Evolutionary conservation across 2,113 vertebrate species (phyloP), one percentile per base, ranked within the genome.

Genomic region (Saccopteryx bilineata): DNA sequence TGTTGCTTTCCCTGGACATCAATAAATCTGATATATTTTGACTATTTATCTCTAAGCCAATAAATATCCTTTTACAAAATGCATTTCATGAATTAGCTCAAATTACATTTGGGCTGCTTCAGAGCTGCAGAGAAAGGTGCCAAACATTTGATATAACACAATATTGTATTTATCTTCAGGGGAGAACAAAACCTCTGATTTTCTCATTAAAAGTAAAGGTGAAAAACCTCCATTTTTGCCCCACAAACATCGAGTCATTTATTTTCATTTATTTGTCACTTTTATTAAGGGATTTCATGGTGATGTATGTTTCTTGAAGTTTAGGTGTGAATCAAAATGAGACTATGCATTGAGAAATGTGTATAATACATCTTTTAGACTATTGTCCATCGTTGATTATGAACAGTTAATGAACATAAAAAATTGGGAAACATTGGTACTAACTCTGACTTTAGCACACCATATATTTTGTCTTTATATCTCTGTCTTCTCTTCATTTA

Each of bases 221-320:
- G 93, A 96, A 97, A 97, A 97, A 95, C 90, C 92, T 94, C 94
- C 75, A 26, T 54, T 21, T 52, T 97, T 96, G 92, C 91, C 26
- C 81, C 17, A 94, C 65, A 88, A 98, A 96, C 50, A 17, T 85
- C 82, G 94, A 98, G 91, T 85, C 96, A 97, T 98, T 98, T 98
- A 96, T 98, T 98, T 97, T 98, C 96, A 98, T 98, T 98, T 98
- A 94, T 66, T 90, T 98, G 97, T 98, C 98, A 98, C 65, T 98
- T 98, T 98, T 98, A 98, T 98, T 98, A 97, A 96, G 98, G 96
- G 61, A 94, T 97, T 98, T 98, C 97, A 97, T 94, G 75, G 91
- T 97, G 96, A 98, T 98, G 76, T 90, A 97, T 96, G 83, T 96
- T 98, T 97, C 93, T 97, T 96, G 97, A 98, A 96, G 96, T 97